Evolutionary conservation across 2,888 invertebrate species (phyloP), one percentile per base, ranked within the genome.

Genomic region (Brassicogethes aeneus): DNA sequence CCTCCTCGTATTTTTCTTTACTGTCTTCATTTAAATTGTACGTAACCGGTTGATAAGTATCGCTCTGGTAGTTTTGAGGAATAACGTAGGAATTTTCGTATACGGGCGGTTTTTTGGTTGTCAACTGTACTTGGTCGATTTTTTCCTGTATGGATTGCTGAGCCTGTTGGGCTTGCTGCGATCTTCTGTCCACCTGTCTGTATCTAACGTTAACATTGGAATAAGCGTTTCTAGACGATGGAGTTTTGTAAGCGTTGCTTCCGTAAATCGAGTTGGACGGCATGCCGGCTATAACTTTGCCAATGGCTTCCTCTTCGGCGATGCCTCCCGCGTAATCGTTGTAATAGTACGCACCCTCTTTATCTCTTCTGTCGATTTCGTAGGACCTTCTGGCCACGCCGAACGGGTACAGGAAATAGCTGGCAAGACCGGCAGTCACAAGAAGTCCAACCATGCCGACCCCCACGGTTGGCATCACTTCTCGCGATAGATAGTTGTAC

Each of bases 391-490:
- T 69, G 1, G 80, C 76, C 3, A 77, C 75, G 1, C 80, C 72
- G 47, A 85, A 84, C 2, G 86, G 85, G 67, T 85, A 85, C 14
- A 85, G 67, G 61, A 85, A 82, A 52, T 85, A 83, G 39, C 84
- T 82, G 17, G 86, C 86, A 23, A 86, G 62, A 2, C 86, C 86
- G 2, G 82, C 81, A 30, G 82, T 74, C 44, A 85, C 76, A 44
- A 85, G 80, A 32, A 86, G 64, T 1, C 86, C 85, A 8, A 85
- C 77, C 14, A 86, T 67, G 52, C 86, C 85, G 0, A 85, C 81
- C 1, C 86, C 85, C 14, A 86, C 82, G 17, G 83, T 82, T 1
- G 86, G 85, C 81, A 86, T 85, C 0, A 86, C 81, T 70, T 86
- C 85, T 52, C 85, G 72, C 2, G 85, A 83, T 31, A 86, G 66